Conservation (phyloP, 2,888 invertebrate genomes). For the Zaprionus bogoriensis region DNA sequence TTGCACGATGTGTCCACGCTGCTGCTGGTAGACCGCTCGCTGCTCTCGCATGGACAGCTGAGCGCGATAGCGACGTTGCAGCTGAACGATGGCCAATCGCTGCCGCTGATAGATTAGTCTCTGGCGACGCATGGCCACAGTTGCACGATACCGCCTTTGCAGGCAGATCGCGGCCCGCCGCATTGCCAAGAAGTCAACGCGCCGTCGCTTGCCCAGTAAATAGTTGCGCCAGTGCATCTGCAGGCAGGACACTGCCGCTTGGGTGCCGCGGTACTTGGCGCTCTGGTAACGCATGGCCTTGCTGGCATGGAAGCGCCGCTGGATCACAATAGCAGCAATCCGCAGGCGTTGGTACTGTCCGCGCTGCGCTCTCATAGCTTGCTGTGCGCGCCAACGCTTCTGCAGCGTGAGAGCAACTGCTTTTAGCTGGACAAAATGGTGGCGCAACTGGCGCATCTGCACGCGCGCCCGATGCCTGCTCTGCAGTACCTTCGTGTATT, state of each 20-base stretch:
- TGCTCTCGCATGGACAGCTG: conserved; percentile 56
- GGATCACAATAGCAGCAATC: conserved; percentile 76
- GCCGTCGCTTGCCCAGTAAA: conserved; percentile 47
- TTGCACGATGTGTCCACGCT: conserved; percentile 62
- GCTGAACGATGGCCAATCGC: conserved; percentile 66
- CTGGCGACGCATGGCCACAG: conserved; percentile 68
- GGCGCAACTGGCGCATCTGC: conserved; percentile 66
- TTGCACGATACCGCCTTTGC: conserved; percentile 55
- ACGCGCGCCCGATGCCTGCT: conserved; percentile 67
- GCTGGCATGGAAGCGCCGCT: conserved; percentile 67
- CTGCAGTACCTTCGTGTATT: conserved; percentile 72
- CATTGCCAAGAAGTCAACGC: conserved; percentile 19
- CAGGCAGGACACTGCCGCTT: conserved; percentile 74
- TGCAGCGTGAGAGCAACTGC: conserved; percentile 76
- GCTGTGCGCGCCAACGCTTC: conserved; percentile 73
- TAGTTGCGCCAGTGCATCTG: conserved; percentile 81
- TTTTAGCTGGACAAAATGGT: conserved; percentile 52
- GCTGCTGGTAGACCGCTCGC: conserved; percentile 23
- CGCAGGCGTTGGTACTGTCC: conserved; percentile 64
- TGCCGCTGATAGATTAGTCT: conserved; percentile 59
- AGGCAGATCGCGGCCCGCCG: conserved; percentile 33
- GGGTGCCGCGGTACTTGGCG: conserved; percentile 72
- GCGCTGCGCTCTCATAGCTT: conserved; percentile 54
- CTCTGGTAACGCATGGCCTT: conserved; percentile 75
- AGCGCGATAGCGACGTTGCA: conserved; percentile 64